Base-by-base conservation (phyloP, 2,888 invertebrate species). In the Idaea straminata region DNA sequence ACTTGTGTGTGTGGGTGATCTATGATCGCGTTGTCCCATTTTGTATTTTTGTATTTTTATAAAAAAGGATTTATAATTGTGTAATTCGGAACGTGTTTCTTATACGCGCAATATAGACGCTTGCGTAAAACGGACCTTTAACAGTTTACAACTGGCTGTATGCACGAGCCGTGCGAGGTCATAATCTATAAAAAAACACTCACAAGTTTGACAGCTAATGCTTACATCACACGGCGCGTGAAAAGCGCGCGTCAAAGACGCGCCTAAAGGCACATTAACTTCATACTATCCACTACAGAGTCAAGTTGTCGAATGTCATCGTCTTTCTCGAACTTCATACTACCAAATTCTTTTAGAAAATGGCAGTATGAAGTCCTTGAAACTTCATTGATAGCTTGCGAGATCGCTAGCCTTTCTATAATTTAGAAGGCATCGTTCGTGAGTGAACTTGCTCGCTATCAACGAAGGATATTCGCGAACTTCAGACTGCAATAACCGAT, bases 21-120 rank as follows among this genome's bases (percentile, higher is more conserved):
- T 83, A 72, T 86, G 86, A 79, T 84, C 89, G 90, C 91, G 88
- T 89, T 91, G 91, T 92, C 91, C 92, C 92, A 88, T 92, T 92
- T 92, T 92, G 92, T 92, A 92, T 91, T 92, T 92, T 92, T 92
- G 90, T 92, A 92, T 92, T 92, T 92, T 92, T 92, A 92, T 92
- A 92, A 91, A 87, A 85, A 90, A 88, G 87, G 83, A 87, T 84
- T 86, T 86, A 88, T 83, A 87, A 87, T 88, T 85, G 87, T 85
- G 77, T 80, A 88, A 86, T 91, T 91, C 91, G 88, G 89, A 86
- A 87, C 82, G 90, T 89, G 87, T 81, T 88, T 86, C 86, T 90
- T 85, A 25, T 25, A 83, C 85, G 89, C 89, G 91, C 91, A 89
- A 88, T 79, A 83, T 79, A 67, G 71, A 78, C 77, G 84, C 81